Base-by-base conservation (phyloP, 1,140 invertebrate species). In the Dolichoris vasculosae region DNA sequence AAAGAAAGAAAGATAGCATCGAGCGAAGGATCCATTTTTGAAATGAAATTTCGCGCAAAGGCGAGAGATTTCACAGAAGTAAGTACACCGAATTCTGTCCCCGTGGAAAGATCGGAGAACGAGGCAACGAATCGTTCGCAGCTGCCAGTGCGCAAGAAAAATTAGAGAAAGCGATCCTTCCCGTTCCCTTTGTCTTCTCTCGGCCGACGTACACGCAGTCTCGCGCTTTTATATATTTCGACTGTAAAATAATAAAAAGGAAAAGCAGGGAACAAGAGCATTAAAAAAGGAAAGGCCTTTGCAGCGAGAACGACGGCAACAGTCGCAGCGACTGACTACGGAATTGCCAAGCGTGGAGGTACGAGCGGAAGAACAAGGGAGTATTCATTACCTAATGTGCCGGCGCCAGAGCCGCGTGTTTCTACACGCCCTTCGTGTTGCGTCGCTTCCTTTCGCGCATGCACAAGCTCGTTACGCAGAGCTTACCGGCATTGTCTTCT, bases 301-400 rank as follows among this genome's bases (percentile, higher is more conserved):
- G n/a, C 69, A 9, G 30, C 23, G 35, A 51, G 35, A 51, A 23
- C 4, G 26, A 26, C 4, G 26, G 35, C 17, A 59, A 32, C 46
- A 32, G 26, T 17, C 43, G 40, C 40, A 4, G 78, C 48, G 71
- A 23, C 35, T 40, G 15, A n/a, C 43, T 13, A 17, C 51, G 9
- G 32, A 55, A 71, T 71, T 23, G 32, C 9, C 38, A 43, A 51
- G 43, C 35, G 35, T 43, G 32, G 82, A 55, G 48, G 67, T 80
- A 46, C 79, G n/a, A 67, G 59, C 43, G n/a, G 48, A 67, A 38
- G 43, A 35, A 67, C 73, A 77, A 77, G 59, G 76, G 63, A 83
- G 86, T 83, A 82, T 80, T 87, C 87, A 87, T 87, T 86, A 87
- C 85, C 87, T 87, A 87, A 87, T 87, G 87, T 73, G 85, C 69